Evolutionary conservation across 30 jellyfish, hydroid and myxozoan genomes (phyloP), one percentile per base, ranked within the genome.

Genomic region (Aurelia aurita): DNA sequence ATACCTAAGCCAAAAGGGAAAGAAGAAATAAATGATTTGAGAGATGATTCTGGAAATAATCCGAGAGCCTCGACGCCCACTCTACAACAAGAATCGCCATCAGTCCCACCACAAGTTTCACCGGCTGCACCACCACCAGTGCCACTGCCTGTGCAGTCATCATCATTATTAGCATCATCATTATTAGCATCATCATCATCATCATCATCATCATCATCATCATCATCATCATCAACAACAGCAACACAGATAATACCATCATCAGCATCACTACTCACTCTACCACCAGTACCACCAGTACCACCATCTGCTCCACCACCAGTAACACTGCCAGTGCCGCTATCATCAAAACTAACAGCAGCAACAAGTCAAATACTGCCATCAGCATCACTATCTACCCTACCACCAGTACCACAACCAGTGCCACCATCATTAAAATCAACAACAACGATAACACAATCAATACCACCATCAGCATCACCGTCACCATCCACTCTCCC

Each of bases 281-380:
- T 86, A 11, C 73, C 87, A 3, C 82, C 87, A 1, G 70, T 90
- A 11, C 87, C 93, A 28, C 73, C 72, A 10, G 74, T 66, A 18
- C 72, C 93, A 55, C 82, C 87, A 12, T 65, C 77, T 8, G 64
- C 74, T 21, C 71, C 79, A 5, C 32, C 93, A 21, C 83, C 75
- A 13, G 54, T 69, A 14, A 54, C 76, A 20, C 73, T 75, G 19
- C 34, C 69, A 9, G 75, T 64, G 11, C 84, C 69, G 19, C 71
- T 85, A 59, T 76, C 91, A 16, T 51, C 65, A 53, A 25, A 51
- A 3, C 82, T 90, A 15, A 72, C 81, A 4, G 46, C 84, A 44
- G 66, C 66, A 20, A 29, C 71, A 10, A 39, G 69, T n/a, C 72
- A 60, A 16, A 77, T 47, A 65, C 82, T 87, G 27, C 74, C 96